These are phyloP conservation scores for Caenorhabditis sp. DNA, from an alignment of 2,888 invertebrate species.

Conservation along the genomic window DNA sequence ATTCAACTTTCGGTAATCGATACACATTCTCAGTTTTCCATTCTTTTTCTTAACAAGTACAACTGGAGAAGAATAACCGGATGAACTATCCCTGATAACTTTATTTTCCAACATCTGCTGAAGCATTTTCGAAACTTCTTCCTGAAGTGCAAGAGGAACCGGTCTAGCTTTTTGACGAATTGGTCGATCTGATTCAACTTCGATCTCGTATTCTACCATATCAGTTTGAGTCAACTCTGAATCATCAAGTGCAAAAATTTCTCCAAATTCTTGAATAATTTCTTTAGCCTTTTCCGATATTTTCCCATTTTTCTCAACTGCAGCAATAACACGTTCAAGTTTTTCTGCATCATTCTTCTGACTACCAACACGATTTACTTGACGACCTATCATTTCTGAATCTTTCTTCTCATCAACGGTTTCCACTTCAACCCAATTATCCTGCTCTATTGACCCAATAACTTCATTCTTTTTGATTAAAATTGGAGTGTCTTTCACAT, in stretches of 20 bases:
- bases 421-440: not conserved
- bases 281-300: too few relatives aligned
- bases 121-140: conserved; percentile 9
- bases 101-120: conserved; percentile 12
- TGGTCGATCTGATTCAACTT: conserved; percentile 6
- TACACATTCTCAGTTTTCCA: conserved; percentile 43
- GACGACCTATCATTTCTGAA: too few relatives aligned
- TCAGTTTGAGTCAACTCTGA: conserved; percentile 14
- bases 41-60: conserved; percentile 48
- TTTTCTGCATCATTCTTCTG: too few relatives aligned
- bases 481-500: not conserved
- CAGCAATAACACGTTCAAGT: too few relatives aligned
- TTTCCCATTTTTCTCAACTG: too few relatives aligned
- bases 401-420: not conserved
- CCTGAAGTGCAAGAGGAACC: conserved; percentile 21
- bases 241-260: conserved; percentile 23
- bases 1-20: conserved; percentile 55
- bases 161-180: conserved; percentile 29
- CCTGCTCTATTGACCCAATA: not conserved
- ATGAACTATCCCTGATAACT: conserved; percentile 16
- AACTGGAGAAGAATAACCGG: conserved; percentile 23
- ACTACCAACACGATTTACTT: too few relatives aligned
- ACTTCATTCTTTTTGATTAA: not conserved
- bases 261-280: conserved; percentile 1
- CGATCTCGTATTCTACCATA: conserved; percentile 2